Base-by-base conservation (phyloP, 2,888 invertebrate species). In the Drosophila neonasuta region DNA sequence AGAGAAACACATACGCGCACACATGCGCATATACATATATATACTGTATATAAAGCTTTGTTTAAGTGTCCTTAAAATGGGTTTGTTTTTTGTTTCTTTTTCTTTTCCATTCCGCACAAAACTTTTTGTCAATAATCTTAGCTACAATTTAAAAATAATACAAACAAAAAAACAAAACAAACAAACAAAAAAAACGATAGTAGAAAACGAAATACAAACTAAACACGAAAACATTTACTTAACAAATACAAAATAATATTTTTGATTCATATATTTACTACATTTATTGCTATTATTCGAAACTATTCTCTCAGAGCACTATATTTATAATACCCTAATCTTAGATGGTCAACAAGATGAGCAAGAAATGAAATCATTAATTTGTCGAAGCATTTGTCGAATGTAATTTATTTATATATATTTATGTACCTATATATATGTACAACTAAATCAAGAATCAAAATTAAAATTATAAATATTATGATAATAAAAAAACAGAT, bases 21-120 rank as follows among this genome's bases (percentile, higher is more conserved):
- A 17, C 13, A 39, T n/a, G n/a, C 36, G n/a, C 10, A 13, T 9
- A 11, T 17, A 32, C 29, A 42, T 34, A 51, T 10, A 46, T 5
- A 34, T 44, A 57, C 32, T 72, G 57, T 71, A 74, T 60, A 63
- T 30, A 34, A 71, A 75, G 78, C 77, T 77, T 87, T 79, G 62
- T 88, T 89, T 88, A 88, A 88, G 88, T 88, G 89, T 88, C 89
- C 89, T 88, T 88, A 84, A 75, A 76, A 75, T 75, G 77, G 77
- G 77, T 83, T 78, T 67, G 32, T 13, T 41, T 58, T 32, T 20
- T 10, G 11, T 32, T 32, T 10, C 10, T 11, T 32, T 32, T 32
- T 32, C 10, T 32, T 32, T 57, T 62, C 46, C 51, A 8, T 58
- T 50, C 41, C 41, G 71, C 71, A 72, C 70, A 59, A 64, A 29